Percentiles rank a stretch among this genome's conserved stretches.
Conservation (phyloP, 2,113 vertebrate species). For the Chionomys nivalis region DNA sequence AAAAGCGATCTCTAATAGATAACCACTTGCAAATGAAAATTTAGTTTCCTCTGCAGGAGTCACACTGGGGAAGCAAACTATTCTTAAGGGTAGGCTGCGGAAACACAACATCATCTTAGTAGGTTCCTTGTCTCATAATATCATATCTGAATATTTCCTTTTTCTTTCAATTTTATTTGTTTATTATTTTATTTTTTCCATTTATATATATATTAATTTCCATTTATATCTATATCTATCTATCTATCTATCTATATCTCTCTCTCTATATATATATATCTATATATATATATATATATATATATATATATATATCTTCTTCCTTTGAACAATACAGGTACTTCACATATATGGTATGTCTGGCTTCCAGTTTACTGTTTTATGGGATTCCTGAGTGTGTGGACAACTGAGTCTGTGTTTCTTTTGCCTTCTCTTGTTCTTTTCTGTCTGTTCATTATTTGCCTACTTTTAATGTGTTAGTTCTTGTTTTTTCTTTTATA, state of each 20-base stretch:
- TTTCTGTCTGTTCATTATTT: not conserved
- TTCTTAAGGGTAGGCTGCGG: not conserved
- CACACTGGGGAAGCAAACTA: not conserved
- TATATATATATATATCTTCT: not conserved
- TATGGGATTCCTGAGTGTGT: not conserved
- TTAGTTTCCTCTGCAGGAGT: not conserved
- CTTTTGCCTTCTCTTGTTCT: not conserved
- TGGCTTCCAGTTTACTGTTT: not conserved
- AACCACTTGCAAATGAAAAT: not conserved
- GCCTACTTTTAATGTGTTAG: not conserved
- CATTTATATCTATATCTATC: no score
- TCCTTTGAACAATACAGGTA: not conserved
- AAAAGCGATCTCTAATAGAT: not conserved
- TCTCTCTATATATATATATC: no score
- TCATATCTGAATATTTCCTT: not conserved
- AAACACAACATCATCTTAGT: not conserved
- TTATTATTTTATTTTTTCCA: not conserved
- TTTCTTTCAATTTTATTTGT: not conserved
- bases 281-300: no score
- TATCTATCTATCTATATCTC: no score
- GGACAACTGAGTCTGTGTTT: not conserved
- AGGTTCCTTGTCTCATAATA: not conserved
- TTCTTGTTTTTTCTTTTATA: not conserved
- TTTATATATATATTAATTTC: no score
- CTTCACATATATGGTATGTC: not conserved